A percentile compares a stretch with the other conserved stretches of the same genome.
Conservation (phyloP, 2,797 vertebrate species). For the Hypotaenidia okinawae region DNA sequence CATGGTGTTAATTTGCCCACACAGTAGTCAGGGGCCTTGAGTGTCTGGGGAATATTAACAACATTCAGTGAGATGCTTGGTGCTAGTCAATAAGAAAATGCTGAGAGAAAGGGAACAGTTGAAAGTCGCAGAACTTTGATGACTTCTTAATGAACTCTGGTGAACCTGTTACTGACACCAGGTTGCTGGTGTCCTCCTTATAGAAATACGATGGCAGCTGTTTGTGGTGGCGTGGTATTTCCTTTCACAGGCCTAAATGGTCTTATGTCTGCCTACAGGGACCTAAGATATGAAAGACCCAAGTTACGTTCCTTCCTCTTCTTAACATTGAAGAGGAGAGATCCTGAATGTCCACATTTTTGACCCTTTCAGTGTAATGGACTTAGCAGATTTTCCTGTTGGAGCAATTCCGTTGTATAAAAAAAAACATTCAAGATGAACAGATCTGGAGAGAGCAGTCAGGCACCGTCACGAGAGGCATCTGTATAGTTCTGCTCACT, state of each 20-base stretch:
- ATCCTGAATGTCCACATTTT: not conserved
- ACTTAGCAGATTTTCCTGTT: not conserved
- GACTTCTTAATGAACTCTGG: not conserved
- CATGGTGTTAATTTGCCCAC: not conserved
- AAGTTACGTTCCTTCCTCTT: not conserved
- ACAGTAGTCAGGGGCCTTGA: not conserved
- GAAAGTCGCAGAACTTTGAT: not conserved
- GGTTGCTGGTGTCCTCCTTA: not conserved
- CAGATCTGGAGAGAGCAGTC: not conserved
- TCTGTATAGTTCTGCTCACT: not conserved
- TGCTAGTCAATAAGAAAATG: not conserved
- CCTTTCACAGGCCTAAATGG: not conserved
- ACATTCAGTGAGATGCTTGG: not conserved
- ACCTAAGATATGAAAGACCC: not conserved
- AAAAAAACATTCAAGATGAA: not conserved
- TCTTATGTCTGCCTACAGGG: not conserved
- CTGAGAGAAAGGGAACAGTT: not conserved
- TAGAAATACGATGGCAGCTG: not conserved
- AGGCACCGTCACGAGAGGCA: fast-evolving
- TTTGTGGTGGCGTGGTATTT: not conserved
- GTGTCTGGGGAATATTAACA: not conserved
- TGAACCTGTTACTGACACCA: not conserved
- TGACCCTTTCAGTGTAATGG: not conserved
- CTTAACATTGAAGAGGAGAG: not conserved
- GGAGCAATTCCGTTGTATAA: not conserved